Base-by-base conservation (phyloP, 2,113 vertebrate genomes). In the Onychostruthus taczanowskii region DNA sequence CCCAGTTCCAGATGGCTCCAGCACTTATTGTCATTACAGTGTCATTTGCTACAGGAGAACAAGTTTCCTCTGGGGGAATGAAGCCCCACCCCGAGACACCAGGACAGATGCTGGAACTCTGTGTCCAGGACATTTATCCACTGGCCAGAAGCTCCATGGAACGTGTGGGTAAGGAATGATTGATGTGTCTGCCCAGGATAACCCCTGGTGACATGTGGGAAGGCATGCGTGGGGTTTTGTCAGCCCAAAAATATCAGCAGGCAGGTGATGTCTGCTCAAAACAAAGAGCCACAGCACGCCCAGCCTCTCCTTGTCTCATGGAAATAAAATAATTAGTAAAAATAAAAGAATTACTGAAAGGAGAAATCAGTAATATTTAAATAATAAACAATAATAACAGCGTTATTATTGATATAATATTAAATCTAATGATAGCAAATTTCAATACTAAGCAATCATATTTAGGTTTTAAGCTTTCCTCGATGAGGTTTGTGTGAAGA, bases 391-490 rank as follows among this genome's bases (percentile, higher is more conserved):
- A 17, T 2, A 37, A 11, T 11, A 6, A 37, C 16, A 7, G 9
- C 37, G 8, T 35, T 59, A 8, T 24, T 59, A 17, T 17, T 11
- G 58, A 5, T 17, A 8, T 5, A 11, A 35, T 59, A 59, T 26
- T 7, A 4, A 26, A 59, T 37, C 37, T 11, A 59, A 37, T 17
- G 11, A 11, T 3, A 7, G 4, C 6, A 24, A 16, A 83, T 91
- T 96, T 89, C 92, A 95, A 86, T 84, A 9, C 6, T 1, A 43
- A 88, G 78, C 10, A 10, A 1, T 8, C 1, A 27, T 22, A 55
- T 92, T 95, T 89, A 55, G 89, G 86, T 89, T 66, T 81, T 72
- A 83, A 89, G 84, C 39, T n/a, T 68, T 81, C 84, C 55, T 89
- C 78, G 56, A 68, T 80, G 90, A 68, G 52, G 41, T 26, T 41